Evolutionary conservation across 35 echinoderm and acorn worm species (phyloP), one percentile per base, ranked within the genome.

Genomic region (Heliocidaris erythrogramma): DNA sequence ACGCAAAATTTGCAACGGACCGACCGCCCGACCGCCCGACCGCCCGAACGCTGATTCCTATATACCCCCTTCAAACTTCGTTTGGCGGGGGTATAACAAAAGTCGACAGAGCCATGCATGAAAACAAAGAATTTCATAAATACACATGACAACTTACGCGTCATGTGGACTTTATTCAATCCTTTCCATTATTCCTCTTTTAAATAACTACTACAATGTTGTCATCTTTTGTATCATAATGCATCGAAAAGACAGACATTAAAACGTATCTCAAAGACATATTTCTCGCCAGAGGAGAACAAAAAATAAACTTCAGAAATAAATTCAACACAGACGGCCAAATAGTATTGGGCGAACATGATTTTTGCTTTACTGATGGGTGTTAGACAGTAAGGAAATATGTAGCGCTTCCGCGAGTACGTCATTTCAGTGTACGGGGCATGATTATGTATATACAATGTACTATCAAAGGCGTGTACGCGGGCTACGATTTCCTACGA

Each of bases 81-180:
- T n/a, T n/a, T n/a, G n/a, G n/a, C n/a, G n/a, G n/a, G n/a, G n/a
- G n/a, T n/a, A n/a, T n/a, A n/a, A n/a, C n/a, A n/a, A n/a, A n/a
- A 42, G 35, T 42, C 35, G 35, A 42, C 35, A 42, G 1, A 42
- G 35, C 35, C 35, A 42, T 42, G 32, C 35, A 42, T 42, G 32
- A 92, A 27, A 92, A 49, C 1, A 1, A 9, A 92, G 31, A 92
- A 52, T 92, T 92, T 52, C 59, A 59, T 92, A 59, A 52, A 49
- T 92, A 52, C 59, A 59, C 59, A 92, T 92, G 59, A 92, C 48
- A 92, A 92, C 91, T 49, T 59, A 52, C 0, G 48, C n/a, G 59
- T 27, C 91, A 52, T 49, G 48, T 13, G 59, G 48, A 92, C 48
- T 92, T 92, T 59, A 92, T 24, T 49, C 27, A 30, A 31, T 30